Evolutionary conservation across 1,140 invertebrate species (phyloP), one percentile per base, ranked within the genome.

Genomic region (Apis mellifera): DNA sequence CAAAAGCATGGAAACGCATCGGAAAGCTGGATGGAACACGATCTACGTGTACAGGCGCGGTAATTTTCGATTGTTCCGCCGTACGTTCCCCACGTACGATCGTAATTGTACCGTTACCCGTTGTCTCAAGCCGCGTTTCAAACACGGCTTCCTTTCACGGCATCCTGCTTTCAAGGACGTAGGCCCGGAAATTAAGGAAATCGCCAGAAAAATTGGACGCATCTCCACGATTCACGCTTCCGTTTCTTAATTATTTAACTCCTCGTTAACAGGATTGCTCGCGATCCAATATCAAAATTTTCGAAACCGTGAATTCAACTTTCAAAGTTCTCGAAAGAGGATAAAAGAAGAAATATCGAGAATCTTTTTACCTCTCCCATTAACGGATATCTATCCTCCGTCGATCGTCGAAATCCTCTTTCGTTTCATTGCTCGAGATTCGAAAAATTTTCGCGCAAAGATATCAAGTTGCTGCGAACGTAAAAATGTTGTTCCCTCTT

Each of bases 81-180:
- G 54, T 32, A 3, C 2, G 32, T 17, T 42, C 57, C 64, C 26
- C 79, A 68, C 72, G 71, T 15, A 59, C 64, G 23, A 76, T 60
- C 72, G 72, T 54, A 82, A 76, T 55, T 76, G 68, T 52, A 82
- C 79, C 62, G 79, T 82, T 82, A 82, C 9, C 9, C n/a, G 23
- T 26, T 50, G 32, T 62, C 23, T 13, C 54, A n/a, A n/a, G 55
- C 32, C 2, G 65, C 57, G 62, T 75, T 68, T 76, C 55, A 17
- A 23, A 15, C 23, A 21, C 17, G 23, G n/a, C n/a, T 23, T 76
- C 42, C 79, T 76, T 82, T 75, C 72, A 76, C 73, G 71, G 26
- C 8, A 64, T 74, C 32, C 70, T 74, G 78, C 52, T 64, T 65
- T 80, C 78, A 74, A 80, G 78, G 78, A 74, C 60, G 54, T 1